A percentile compares a stretch with the other conserved stretches of the same genome.
phyloP scores from a whole-genome alignment of 2,888 invertebrate species.

The Stictocephala bisonia region DNA sequence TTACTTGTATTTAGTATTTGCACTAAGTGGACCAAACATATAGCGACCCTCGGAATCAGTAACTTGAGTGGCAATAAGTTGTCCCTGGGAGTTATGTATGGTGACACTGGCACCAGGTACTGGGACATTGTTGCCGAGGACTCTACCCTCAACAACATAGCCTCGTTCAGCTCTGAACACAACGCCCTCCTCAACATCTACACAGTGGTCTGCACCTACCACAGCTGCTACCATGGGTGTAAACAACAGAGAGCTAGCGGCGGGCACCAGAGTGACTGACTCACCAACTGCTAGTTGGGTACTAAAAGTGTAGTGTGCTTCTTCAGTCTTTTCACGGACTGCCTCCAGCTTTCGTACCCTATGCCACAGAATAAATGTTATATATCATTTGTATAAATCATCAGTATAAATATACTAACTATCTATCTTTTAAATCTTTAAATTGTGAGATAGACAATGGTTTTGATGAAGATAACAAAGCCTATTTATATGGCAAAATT shows the following conservation, averaged over 20 bases:
- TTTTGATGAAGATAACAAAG: no score
- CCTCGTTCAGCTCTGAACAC: slow-evolving; percentile 75
- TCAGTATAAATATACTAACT: no score
- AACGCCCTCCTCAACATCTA: slow-evolving; percentile 61
- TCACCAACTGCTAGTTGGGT: slow-evolving; percentile 67
- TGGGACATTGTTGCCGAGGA: slow-evolving; percentile 66
- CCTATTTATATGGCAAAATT: no score
- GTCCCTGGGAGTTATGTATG: slow-evolving; percentile 64
- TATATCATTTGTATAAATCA: no score
- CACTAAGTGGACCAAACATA: slow-evolving; percentile 86
- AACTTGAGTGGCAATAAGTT: slow-evolving; percentile 65
- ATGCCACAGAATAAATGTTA: slow-evolving; percentile 22
- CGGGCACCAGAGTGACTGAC: slow-evolving; percentile 72
- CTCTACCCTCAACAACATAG: slow-evolving; percentile 73
- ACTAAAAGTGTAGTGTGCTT: slow-evolving; percentile 63
- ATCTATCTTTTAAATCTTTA: no score
- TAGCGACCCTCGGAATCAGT: slow-evolving; percentile 81
- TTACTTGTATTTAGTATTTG: slow-evolving; percentile 73
- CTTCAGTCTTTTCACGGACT: slow-evolving; percentile 56
- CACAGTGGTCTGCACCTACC: slow-evolving; percentile 73
- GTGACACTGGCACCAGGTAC: slow-evolving; percentile 70
- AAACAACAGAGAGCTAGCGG: slow-evolving; percentile 79
- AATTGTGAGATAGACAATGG: no score
- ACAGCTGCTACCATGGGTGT: slow-evolving; percentile 71
- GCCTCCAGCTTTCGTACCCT: slow-evolving; percentile 33